Conservation (phyloP, 2,113 vertebrate species). For the Glaucomys volans region DNA sequence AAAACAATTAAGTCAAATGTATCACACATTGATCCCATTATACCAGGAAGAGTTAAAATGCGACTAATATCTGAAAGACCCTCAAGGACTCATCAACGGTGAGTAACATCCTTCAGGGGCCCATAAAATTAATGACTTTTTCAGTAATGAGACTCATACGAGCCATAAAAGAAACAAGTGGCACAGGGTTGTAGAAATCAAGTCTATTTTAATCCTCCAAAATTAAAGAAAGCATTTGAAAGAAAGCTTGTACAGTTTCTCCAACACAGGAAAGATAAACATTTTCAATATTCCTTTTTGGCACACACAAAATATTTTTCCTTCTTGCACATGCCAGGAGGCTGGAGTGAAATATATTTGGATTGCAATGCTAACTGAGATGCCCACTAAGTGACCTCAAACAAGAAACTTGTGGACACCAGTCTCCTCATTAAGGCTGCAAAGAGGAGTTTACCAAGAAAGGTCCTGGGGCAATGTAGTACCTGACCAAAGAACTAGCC, state of each 20-base stretch:
- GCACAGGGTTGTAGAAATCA: conserved; percentile 57
- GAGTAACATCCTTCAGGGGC: conserved; percentile 62
- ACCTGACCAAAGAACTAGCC: background rate
- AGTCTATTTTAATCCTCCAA: conserved; percentile 66
- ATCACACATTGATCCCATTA: conserved; percentile 60
- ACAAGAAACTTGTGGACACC: background rate
- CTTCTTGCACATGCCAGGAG: background rate
- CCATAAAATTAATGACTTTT: conserved; percentile 76
- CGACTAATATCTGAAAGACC: conserved; percentile 51
- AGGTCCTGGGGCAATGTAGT: background rate
- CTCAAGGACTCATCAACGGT: conserved; percentile 58
- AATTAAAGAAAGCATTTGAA: conserved; percentile 55
- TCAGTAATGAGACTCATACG: conserved; percentile 68
- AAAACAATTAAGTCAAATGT: conserved; percentile 64
- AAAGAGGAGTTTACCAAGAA: background rate
- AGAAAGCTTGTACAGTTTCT: conserved; percentile 42
- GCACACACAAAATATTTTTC: background rate
- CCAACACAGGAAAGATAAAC: background rate
- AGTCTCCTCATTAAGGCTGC: background rate
- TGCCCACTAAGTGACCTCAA: background rate
- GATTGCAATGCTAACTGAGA: background rate
- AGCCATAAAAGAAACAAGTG: conserved; percentile 69
- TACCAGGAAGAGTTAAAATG: conserved; percentile 62
- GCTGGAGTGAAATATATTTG: background rate
- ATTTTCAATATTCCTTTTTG: conserved; percentile 8